Evolutionary conservation across 2,888 invertebrate genomes (phyloP), one percentile per base, ranked within the genome.

Genomic region (Volucella bombylans): DNA sequence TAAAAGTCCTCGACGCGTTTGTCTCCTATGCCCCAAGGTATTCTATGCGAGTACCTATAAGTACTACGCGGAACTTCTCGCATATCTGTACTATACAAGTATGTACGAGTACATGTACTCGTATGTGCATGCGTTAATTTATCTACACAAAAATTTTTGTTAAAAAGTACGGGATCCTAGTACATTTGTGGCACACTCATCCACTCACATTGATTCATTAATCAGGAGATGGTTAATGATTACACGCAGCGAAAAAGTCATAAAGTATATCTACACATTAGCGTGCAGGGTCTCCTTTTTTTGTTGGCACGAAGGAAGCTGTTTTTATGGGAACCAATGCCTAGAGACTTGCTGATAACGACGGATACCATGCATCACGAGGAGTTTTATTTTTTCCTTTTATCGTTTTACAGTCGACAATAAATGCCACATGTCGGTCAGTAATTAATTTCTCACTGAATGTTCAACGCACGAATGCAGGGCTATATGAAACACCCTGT

Each of bases 191-290:
- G 55, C 38, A 64, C 31, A 54, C 73, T 41, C 45, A 41, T 41
- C 39, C 52, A 54, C 54, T 50, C 65, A 52, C 69, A 61, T 49
- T 45, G 14, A 55, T 59, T 49, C 76, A 85, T 85, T 81, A 85
- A 77, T 85, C 85, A 77, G 68, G 50, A 62, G 77, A 77, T 72
- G 47, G 72, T 76, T 81, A 77, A 85, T 81, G 85, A 83, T 77
- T 72, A 77, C 76, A 72, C 81, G 47, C 85, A 85, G 55, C 76
- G 9, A 57, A 71, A 73, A 76, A 74, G 61, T 50, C 61, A 80
- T 81, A 85, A 85, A 81, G 41, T 67, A 85, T 72, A 47, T 76
- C 64, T 85, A 67, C 64, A 18, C 65, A 71, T 72, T 73, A 61
- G 18, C 38, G 38, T 57, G 39, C 6, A 18, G 15, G 41, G 38